Base-by-base conservation (phyloP, 2,113 vertebrate species). In the Rutilus rutilus region DNA sequence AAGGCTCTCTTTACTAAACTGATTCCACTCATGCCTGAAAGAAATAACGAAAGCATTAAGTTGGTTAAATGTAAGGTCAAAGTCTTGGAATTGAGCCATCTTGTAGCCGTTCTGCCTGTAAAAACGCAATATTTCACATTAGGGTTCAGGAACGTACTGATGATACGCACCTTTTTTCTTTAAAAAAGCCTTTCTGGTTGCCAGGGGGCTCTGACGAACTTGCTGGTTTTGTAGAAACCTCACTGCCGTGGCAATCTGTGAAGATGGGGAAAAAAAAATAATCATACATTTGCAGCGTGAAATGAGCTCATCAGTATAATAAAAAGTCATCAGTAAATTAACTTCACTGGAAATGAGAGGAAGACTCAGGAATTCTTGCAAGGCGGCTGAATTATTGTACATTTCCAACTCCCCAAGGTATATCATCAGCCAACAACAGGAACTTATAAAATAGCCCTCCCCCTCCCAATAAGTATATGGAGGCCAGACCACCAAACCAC, bases 171-270 rank as follows among this genome's bases (percentile, higher is more conserved):
- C 98, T 98, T 99, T 99, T 92, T 98, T 99, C 95, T 97, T 97
- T 88, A 99, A 93, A 92, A 99, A 99, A 0, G 95, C 95, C 95
- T 95, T 99, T 94, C 97, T 95, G 90, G 94, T 96, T 74, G 94
- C 93, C 77, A 97, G 84, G 0, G 97, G 96, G 88, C 98, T 99
- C 90, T 99, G 97, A 59, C 95, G 96, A 76, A 99, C 98, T 85
- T 97, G 96, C 8, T 96, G 95, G 92, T 99, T 99, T 92, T 98
- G 97, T 59, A 99, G 94, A 93, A 99, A 99, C 92, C 98, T 98
- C 89, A 98, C 95, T 78, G 98, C 98, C 21, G 98, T 99, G 87
- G 95, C 94, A 90, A 99, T 96, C 98, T 99, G 93, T 42, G 86
- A 91, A 82, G 90, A 15, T 0, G 42, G 47, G 90, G 3, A 90